phyloP scores from a whole-genome alignment of 35 echinoderm and acorn worm genomes.

The Anneissia japonica region DNA sequence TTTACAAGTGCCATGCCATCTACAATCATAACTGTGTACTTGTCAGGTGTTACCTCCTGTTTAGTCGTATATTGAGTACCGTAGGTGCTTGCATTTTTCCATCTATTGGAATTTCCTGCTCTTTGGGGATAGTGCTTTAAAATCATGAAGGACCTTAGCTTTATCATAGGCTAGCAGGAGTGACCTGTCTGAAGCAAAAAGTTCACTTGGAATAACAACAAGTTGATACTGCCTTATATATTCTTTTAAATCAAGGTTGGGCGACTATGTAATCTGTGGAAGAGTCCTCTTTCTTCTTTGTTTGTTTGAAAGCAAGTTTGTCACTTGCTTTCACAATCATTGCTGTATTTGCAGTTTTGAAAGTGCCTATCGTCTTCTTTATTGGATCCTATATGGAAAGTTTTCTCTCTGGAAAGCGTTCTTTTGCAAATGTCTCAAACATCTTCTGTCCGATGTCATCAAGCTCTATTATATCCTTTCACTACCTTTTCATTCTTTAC shows the following conservation, averaged over 20 bases:
- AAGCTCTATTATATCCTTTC: constrained; percentile 9
- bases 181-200: not conserved
- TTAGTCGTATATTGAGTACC: no score
- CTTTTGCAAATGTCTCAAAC: constrained; percentile 14
- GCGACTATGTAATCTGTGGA: not conserved
- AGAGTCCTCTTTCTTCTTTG: constrained; percentile 13
- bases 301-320: constrained; percentile 5
- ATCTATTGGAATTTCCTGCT: not conserved
- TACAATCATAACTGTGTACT: constrained; percentile 7
- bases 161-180: not conserved
- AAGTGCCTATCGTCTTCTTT: not conserved
- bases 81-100: not conserved
- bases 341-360: not conserved
- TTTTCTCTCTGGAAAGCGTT: not conserved
- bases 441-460: not conserved
- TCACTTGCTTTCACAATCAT: not conserved
- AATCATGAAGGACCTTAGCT: not conserved
- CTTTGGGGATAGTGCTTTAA: constrained; percentile 1
- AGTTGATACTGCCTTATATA: constrained; percentile 19
- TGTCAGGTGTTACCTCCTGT: not conserved
- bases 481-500: not conserved
- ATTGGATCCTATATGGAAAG: constrained; percentile 11
- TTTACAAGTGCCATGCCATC: constrained; percentile 20
- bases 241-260: constrained; percentile 22
- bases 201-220: not conserved